Conservation (phyloP, 1,140 invertebrate species). For the Aphelenchoides besseyi region DNA sequence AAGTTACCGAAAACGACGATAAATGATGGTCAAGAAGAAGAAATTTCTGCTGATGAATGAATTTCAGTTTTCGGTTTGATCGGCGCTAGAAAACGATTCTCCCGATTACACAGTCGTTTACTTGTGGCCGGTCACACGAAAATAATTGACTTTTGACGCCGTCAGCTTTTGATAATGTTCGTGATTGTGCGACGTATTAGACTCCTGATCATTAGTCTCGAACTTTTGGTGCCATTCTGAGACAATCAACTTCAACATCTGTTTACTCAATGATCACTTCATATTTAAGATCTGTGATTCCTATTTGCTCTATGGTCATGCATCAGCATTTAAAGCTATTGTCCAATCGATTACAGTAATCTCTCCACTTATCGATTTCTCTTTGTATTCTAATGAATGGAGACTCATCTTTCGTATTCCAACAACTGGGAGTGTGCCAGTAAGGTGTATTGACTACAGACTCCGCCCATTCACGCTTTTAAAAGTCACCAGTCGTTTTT, state of each 20-base stretch:
- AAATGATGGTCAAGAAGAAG: background rate
- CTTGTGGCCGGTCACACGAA: background rate
- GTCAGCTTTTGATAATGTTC: background rate
- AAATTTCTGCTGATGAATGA: conserved; percentile 4
- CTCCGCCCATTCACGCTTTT: background rate
- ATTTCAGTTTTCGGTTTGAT: background rate
- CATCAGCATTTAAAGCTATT: too few relatives aligned
- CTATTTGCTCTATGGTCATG: too few relatives aligned
- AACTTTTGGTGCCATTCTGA: too few relatives aligned
- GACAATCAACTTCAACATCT: too few relatives aligned
- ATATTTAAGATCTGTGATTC: too few relatives aligned
- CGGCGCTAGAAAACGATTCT: background rate
- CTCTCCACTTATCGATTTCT: background rate
- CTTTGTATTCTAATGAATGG: background rate
- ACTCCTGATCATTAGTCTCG: too few relatives aligned
- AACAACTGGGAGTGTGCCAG: too few relatives aligned
- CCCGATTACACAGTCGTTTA: background rate
- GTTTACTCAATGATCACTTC: too few relatives aligned
- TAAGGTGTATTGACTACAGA: too few relatives aligned
- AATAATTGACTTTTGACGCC: background rate
- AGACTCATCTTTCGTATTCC: background rate
- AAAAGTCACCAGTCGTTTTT: background rate
- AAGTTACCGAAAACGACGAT: background rate
- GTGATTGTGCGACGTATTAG: background rate
- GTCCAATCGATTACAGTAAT: too few relatives aligned